Base-by-base conservation (phyloP, 2,888 invertebrate species). In the Pelosia muscerda region DNA sequence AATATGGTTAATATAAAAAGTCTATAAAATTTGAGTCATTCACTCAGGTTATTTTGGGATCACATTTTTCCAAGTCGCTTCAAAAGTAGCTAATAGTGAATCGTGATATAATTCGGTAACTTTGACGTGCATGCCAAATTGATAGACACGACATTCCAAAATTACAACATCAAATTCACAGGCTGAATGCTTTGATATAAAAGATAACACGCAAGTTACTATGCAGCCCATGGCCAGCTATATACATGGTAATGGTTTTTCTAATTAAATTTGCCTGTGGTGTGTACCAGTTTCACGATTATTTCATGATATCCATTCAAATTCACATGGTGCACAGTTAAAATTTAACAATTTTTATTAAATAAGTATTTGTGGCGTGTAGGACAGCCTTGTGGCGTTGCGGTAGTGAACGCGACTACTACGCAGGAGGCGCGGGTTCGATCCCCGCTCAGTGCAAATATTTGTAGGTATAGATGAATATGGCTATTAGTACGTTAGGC, bases 161-260 rank as follows among this genome's bases (percentile, higher is more conserved):
- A 54, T 54, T 54, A 54, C 54, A 54, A 23, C 54, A 54, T 54
- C 54, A 54, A 22, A 54, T 54, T 23, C 54, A 22, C 54, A 54
- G 22, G 23, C 22, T 22, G 54, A 54, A 54, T 54, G 54, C 23
- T 54, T 23, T 22, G 54, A 54, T 22, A 54, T 10, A 22, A 54
- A 54, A 54, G 54, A 54, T 54, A 54, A 54, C 54, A 54, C 54
- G 54, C 23, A 54, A 11, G 22, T 54, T 10, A 54, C 54, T 19
- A 54, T 23, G 54, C 54, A 54, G 54, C 23, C 9, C 10, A 54
- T 10, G 23, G 54, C n/a, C 11, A 54, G n/a, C n/a, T 54, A 42
- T 54, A 54, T 2, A 3, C 11, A 13, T 34, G 15, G 2, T 10
- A 23, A 23, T 54, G 11, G 3, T 23, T 15, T 6, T 15, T 54